Base-by-base conservation (phyloP, 2,888 invertebrate species). In the Aporophyla lueneburgensis region DNA sequence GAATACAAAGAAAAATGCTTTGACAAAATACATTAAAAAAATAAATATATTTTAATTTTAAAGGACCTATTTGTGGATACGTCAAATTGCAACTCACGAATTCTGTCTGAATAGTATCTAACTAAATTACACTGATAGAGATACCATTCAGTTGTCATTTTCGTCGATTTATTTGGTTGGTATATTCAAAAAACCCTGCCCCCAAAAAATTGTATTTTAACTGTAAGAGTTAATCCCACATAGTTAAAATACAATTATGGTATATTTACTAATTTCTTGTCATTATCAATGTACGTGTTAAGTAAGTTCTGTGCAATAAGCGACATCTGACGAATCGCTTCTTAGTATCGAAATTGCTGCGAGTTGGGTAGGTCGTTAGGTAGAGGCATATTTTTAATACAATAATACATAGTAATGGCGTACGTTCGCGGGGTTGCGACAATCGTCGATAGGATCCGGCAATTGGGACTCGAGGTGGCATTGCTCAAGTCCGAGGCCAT, bases 1-100 rank as follows among this genome's bases (percentile, higher is more conserved):
- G 14, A 71, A 53, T 0, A 68, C 59, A 21, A 77, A 43, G 21
- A 78, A 46, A 56, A 78, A 78, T 24, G 33, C 2, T 59, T 69
- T 66, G 7, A 78, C n/a, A 14, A 71, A 71, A 59, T 72, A 40
- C 74, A 61, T 51, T 24, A 61, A 33, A 33, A 24, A 16, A 5
- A 53, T 21, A 53, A 53, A 2, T 53, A 21, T 53, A 53, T 7
- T 7, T 53, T 53, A 21, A 7, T 53, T 19, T 53, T 21, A 51
- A 59, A 33, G 33, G 33, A 33, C 33, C 33, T 49, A n/a, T 1
- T 49, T 40, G 16, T 43, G n/a, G 16, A 21, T 49, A 16, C 33
- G 27, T 21, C 21, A 21, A 61, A 16, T n/a, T 33, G 10, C 27
- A 10, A 61, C 51, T 33, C 6, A 70, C 6, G 16, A 40, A 51